Base-by-base conservation (phyloP, 1,140 invertebrate species). In the Sinonovacula constricta region DNA sequence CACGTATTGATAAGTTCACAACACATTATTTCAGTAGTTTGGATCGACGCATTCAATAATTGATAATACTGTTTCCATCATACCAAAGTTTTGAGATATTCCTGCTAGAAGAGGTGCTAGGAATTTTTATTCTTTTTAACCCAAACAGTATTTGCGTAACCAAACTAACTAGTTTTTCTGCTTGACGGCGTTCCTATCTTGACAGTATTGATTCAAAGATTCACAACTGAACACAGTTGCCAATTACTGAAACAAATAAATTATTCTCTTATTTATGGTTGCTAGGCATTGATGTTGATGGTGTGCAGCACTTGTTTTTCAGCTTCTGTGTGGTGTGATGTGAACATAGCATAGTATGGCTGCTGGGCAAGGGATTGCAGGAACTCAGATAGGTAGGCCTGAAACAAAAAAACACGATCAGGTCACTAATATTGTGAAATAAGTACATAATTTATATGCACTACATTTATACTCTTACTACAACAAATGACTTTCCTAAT, bases 341-440 rank as follows among this genome's bases (percentile, higher is more conserved):
- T 83, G 57, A 91, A 91, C 70, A 87, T 84, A 10, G 69, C 77
- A 74, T 89, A 91, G 72, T 87, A 91, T 5, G 83, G 86, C 63
- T 90, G 87, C 28, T 86, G 85, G 3, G 90, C 90, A 22, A 91
- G 69, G 0, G 83, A 84, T 72, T 87, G 86, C 10, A 91, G 66
- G 70, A 90, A 91, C 66, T 91, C 89, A 79, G 87, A 90, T 26
- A 91, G 74, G 74, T 88, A 91, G 1, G 81, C 81, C 90, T 91
- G 83, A 15, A 87, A 85, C 26, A 36, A 70, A 59, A 78, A 70
- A 76, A 54, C 67, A 60, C 65, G 53, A 79, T 26, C 28, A 57
- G n/a, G 15, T n/a, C n/a, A n/a, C n/a, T n/a, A n/a, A n/a, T n/a
- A n/a, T n/a, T n/a, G n/a, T n/a, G 28, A 22, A 24, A 26, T 7